These are phyloP conservation scores for Erythrolamprus reginae DNA, from an alignment of 2,113 vertebrate species.

Conservation along the genomic window DNA sequence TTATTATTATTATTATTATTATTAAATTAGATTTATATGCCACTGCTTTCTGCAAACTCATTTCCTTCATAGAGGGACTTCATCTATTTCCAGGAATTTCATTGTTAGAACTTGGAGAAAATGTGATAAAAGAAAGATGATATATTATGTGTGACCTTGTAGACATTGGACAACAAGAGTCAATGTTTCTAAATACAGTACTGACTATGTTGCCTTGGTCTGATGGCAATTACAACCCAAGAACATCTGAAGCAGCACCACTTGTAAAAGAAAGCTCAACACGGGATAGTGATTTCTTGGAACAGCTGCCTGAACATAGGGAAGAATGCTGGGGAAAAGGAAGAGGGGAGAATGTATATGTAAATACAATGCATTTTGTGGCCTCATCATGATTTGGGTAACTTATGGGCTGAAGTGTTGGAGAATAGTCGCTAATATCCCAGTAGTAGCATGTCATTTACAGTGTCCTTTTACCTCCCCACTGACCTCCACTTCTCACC, in stretches of 20 bases:
- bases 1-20: too few species aligned
- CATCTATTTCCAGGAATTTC: not conserved
- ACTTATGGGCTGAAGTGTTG: not conserved
- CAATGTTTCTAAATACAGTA: not conserved
- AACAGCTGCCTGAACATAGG: not conserved
- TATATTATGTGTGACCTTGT: not conserved
- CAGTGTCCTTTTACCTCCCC: not conserved
- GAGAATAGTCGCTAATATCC: not conserved
- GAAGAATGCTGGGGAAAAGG: not conserved
- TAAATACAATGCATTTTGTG: not conserved
- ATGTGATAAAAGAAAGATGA: not conserved
- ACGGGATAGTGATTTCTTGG: not conserved
- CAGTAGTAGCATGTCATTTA: not conserved
- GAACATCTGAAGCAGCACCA: not conserved
- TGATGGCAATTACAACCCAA: not conserved
- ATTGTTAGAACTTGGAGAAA: not conserved
- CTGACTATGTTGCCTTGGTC: not conserved
- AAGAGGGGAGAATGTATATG: not conserved
- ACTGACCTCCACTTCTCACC: slow-evolving; percentile 64
- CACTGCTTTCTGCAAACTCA: too few species aligned
- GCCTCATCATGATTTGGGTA: not conserved
- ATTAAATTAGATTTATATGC: too few species aligned
- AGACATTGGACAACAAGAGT: not conserved
- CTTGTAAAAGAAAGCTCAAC: not conserved
- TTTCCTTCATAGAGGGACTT: not conserved